Conservation (phyloP, 2,888 invertebrate genomes). For the Cosmia trapezina region DNA sequence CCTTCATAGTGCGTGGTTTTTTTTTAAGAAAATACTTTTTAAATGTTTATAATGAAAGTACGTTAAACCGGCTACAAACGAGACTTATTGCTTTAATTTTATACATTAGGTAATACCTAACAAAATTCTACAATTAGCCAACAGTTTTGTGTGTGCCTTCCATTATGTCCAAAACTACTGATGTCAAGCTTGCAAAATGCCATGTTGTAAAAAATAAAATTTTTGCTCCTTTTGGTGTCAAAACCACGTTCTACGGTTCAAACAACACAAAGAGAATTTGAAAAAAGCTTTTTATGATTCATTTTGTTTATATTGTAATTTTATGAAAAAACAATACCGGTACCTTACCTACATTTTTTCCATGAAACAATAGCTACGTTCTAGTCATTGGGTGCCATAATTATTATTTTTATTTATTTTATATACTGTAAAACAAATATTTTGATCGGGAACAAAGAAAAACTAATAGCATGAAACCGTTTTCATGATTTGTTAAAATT, state of each 20-base stretch:
- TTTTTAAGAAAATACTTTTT: too few relatives aligned
- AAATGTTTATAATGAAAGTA: too few relatives aligned
- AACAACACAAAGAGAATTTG: not conserved
- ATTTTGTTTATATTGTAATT: not conserved
- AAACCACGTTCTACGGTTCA: not conserved
- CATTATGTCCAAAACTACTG: not conserved
- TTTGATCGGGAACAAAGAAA: not conserved
- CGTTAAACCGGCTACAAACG: not conserved
- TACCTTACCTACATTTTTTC: not conserved
- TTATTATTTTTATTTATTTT: not conserved
- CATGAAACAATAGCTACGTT: not conserved
- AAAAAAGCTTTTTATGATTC: not conserved
- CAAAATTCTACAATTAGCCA: not conserved
- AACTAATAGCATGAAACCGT: not conserved
- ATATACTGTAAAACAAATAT: not conserved
- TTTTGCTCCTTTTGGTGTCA: slow-evolving; percentile 12
- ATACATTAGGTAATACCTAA: not conserved
- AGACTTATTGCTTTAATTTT: not conserved
- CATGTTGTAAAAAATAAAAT: not conserved
- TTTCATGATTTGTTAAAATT: not conserved
- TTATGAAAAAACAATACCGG: not conserved
- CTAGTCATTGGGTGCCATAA: not conserved
- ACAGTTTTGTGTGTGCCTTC: not conserved
- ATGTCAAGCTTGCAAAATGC: not conserved
- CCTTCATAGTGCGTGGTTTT: too few relatives aligned